Evolutionary conservation across 2,113 vertebrate genomes (phyloP), one percentile per base, ranked within the genome.

Genomic region (Saguinus midas): DNA sequence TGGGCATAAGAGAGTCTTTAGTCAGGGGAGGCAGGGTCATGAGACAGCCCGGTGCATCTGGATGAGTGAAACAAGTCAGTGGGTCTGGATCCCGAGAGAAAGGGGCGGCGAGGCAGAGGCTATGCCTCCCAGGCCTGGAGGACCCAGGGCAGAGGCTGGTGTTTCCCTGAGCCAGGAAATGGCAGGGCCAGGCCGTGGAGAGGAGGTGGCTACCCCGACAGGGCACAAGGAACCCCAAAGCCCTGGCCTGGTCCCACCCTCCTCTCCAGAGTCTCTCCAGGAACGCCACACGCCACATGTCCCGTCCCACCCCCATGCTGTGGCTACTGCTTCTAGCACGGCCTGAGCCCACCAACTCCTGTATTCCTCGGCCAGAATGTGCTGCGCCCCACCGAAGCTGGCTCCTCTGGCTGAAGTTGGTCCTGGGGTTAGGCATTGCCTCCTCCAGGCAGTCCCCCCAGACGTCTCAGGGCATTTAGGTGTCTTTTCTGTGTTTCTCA

Each of bases 251-350:
- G 13, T 25, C 40, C 32, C 40, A 0, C 2, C 29, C 18, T 48
- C 58, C 82, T 85, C 45, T 85, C 1, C 57, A 45, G 52, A 32
- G 27, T 43, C 16, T 68, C 1, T 12, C 79, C 16, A 17, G 32
- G 14, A 32, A 50, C 32, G 43, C 5, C 32, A n/a, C 29, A 43
- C 1, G 0, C 11, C 61, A 14, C 2, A 4, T 1, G 1, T 70
- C 55, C 37, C 4, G 1, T 70, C 55, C 37, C 55, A 29, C n/a
- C 23, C 3, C 52, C 37, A 4, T 1, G 1, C 55, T 58, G 23
- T 13, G 21, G 21, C 40, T 61, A 16, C 83, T 48, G 43, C 32
- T 14, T 66, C 61, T 14, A 3, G 21, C 64, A 6, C 21, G 29
- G 20, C 29, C 18, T 61, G 66, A 32, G 79, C n/a, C 52, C 12